Conservation (phyloP, 2,113 vertebrate genomes). For the Thermophis baileyi region DNA sequence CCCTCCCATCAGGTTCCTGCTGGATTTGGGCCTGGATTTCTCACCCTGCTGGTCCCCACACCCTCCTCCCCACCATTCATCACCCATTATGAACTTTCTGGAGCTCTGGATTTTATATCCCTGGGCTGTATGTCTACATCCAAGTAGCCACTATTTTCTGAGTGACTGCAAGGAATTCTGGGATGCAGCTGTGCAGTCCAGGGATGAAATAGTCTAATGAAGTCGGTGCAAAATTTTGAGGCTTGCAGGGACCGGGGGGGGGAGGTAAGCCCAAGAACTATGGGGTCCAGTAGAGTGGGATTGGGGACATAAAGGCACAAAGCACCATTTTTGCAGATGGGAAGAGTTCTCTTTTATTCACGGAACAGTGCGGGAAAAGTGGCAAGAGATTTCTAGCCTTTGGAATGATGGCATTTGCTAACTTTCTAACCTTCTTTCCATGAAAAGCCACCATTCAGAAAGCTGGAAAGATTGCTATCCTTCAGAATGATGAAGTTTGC, state of each 20-base stretch:
- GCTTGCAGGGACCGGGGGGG: not conserved
- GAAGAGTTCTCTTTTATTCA: not conserved
- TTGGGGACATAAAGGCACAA: not conserved
- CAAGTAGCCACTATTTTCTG: not conserved
- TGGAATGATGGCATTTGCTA: not conserved
- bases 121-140: not conserved
- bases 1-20: not conserved
- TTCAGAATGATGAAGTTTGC: not conserved
- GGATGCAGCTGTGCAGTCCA: not conserved
- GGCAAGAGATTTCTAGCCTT: not conserved
- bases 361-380: too few relatives aligned
- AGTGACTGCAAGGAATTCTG: not conserved
- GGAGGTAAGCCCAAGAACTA: not conserved
- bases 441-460: not conserved
- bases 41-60: not conserved
- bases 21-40: not conserved
- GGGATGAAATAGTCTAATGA: not conserved
- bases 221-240: not conserved
- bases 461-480: not conserved
- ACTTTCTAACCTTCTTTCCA: not conserved
- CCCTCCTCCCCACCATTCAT: not conserved
- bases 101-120: not conserved
- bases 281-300: not conserved
- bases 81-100: not conserved
- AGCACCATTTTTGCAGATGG: not conserved